A percentile compares a stretch with the other conserved stretches of the same genome.
These are phyloP conservation scores for Gasterosteus nipponicus DNA, from an alignment of 2,113 vertebrate genomes.

Conservation along the genomic window DNA sequence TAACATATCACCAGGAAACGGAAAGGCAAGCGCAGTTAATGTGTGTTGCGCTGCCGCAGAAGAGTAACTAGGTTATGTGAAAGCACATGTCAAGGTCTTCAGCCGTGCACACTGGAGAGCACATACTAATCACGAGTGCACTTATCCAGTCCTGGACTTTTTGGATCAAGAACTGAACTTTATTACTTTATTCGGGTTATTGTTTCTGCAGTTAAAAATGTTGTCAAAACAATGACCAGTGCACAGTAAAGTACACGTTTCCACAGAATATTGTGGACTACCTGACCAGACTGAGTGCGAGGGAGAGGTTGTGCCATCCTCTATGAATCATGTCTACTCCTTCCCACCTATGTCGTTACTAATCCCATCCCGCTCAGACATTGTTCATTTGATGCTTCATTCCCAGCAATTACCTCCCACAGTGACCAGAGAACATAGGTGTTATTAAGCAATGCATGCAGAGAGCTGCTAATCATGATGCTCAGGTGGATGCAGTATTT, in stretches of 20 bases:
- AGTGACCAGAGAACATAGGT: background rate
- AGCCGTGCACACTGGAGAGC: background rate
- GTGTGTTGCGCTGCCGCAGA: background rate
- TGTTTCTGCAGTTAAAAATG: background rate
- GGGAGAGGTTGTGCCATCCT: background rate
- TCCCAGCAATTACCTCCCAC: background rate
- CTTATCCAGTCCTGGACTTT: background rate
- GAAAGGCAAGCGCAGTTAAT: conserved; percentile 11
- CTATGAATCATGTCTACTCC: background rate
- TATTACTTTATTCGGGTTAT: background rate
- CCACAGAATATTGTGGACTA: background rate
- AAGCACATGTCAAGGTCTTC: background rate
- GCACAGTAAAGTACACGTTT: background rate
- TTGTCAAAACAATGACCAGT: background rate
- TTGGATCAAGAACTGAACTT: background rate
- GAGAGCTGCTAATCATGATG: background rate
- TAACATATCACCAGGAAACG: background rate
- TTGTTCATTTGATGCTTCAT: background rate
- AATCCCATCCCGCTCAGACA: background rate
- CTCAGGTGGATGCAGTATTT: background rate
- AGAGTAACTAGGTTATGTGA: background rate
- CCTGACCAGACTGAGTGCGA: background rate
- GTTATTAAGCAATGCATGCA: background rate
- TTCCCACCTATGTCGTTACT: background rate
- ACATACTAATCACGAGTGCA: background rate